phyloP scores from a whole-genome alignment of 2,113 vertebrate species.

The Delphinapterus leucas region DNA sequence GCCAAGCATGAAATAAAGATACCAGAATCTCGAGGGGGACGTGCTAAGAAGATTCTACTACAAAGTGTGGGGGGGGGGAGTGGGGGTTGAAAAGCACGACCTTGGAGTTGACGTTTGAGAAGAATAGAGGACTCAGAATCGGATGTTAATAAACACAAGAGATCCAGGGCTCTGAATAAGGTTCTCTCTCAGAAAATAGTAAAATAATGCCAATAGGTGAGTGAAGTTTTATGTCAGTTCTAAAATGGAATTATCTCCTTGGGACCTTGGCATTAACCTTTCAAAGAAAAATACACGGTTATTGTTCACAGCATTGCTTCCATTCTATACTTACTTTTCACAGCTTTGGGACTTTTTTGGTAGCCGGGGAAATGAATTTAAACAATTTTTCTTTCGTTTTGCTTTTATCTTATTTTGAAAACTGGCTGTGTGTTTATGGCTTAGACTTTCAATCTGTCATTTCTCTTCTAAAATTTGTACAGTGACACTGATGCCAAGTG shows the following conservation, averaged over 20 bases:
- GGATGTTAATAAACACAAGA: not conserved
- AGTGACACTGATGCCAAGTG: not conserved
- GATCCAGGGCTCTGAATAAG: not conserved
- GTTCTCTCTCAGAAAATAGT: not conserved
- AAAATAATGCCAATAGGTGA: not conserved
- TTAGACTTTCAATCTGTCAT: not conserved
- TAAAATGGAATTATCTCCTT: not conserved
- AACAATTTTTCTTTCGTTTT: not conserved
- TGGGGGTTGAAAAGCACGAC: not conserved
- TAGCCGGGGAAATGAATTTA: not conserved
- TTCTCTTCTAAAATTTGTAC: not conserved
- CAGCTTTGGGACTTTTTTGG: not conserved
- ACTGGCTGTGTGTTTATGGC: not conserved
- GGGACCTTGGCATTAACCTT: not conserved
- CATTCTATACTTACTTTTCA: not conserved
- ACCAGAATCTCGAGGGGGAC: not conserved
- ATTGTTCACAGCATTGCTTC: not conserved
- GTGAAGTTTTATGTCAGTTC: not conserved
- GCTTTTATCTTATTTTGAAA: not conserved
- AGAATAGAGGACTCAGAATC: not conserved
- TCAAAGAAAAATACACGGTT: not conserved
- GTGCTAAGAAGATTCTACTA: not conserved
- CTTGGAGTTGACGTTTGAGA: not conserved
- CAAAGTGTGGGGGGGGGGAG: not conserved
- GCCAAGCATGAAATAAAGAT: not conserved